Conservation (phyloP, 2,113 vertebrate species). For the Tenrec ecaudatus region DNA sequence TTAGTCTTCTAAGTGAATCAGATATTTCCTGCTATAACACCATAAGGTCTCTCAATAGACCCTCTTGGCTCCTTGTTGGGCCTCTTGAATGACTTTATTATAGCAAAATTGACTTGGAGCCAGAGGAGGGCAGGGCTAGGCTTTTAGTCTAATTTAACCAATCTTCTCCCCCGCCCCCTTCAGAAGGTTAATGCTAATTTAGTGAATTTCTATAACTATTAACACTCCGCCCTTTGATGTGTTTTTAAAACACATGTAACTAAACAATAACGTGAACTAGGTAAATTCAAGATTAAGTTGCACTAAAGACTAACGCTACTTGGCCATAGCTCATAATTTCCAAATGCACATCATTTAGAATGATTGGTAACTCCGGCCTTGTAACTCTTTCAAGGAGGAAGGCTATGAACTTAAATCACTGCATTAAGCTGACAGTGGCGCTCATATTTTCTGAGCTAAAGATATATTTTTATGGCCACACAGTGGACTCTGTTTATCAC, state of each 20-base stretch:
- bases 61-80: conserved; percentile 61
- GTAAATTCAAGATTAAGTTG: conserved; percentile 74
- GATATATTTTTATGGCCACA: conserved; percentile 80
- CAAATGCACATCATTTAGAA: conserved; percentile 66
- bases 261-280: conserved; percentile 80
- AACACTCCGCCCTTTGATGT: conserved; percentile 67
- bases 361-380: conserved; percentile 75
- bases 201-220: conserved; percentile 79
- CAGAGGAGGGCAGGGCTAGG: conserved; percentile 65
- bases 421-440: conserved; percentile 70
- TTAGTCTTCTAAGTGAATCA: conserved; percentile 62
- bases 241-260: conserved; percentile 74
- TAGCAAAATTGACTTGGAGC: conserved; percentile 66
- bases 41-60: conserved; percentile 65
- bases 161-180: conserved; percentile 48
- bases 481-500: conserved; percentile 82
- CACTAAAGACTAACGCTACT: conserved; percentile 75
- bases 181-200: conserved; percentile 78
- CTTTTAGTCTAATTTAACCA: conserved; percentile 73
- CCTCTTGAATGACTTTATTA: conserved; percentile 75
- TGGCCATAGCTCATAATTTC: conserved; percentile 76
- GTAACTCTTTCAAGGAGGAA: conserved; percentile 76
- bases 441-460: conserved; percentile 79
- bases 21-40: conserved; percentile 51
- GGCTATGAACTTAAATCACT: conserved; percentile 76